Percentiles rank a stretch among this genome's conserved stretches.
phyloP scores from a whole-genome alignment of 2,797 vertebrate genomes.

The Urosaurus nigricauda region DNA sequence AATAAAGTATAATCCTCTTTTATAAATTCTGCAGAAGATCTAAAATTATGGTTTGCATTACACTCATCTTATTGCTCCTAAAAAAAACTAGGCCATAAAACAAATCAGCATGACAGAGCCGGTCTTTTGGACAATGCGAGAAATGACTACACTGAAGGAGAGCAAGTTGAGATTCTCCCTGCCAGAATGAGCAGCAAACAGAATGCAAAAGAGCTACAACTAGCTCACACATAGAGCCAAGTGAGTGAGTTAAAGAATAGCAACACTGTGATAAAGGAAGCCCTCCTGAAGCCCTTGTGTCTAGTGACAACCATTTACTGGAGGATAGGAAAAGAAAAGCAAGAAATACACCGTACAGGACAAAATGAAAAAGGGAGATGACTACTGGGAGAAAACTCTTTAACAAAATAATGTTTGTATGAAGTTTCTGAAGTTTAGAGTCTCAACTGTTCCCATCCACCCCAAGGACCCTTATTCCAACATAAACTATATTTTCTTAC shows the following conservation, averaged over 20 bases:
- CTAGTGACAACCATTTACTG: not conserved
- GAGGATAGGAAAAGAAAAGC: not conserved
- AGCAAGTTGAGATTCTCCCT: constrained; percentile 30
- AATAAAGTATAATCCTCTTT: not conserved
- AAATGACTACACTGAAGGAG: not conserved
- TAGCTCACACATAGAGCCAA: not conserved
- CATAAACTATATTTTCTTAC: not conserved
- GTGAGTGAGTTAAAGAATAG: constrained; percentile 17
- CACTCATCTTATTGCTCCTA: not conserved
- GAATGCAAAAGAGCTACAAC: not conserved
- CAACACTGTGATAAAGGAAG: constrained; percentile 18
- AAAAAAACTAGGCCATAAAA: not conserved
- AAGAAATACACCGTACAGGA: not conserved
- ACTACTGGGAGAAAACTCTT: too few relatives aligned
- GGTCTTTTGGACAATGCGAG: not conserved
- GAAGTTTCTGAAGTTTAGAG: not conserved
- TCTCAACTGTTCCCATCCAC: not conserved
- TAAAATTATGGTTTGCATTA: not conserved
- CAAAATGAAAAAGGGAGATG: not conserved
- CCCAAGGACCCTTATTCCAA: not conserved
- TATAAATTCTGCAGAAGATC: too few relatives aligned
- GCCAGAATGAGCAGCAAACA: not conserved
- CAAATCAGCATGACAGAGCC: not conserved
- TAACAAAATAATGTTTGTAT: not conserved
- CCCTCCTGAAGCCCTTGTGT: constrained; percentile 14